These are phyloP conservation scores for Adelognathus sp. DNA, from an alignment of 2,888 invertebrate species.

Conservation along the genomic window DNA sequence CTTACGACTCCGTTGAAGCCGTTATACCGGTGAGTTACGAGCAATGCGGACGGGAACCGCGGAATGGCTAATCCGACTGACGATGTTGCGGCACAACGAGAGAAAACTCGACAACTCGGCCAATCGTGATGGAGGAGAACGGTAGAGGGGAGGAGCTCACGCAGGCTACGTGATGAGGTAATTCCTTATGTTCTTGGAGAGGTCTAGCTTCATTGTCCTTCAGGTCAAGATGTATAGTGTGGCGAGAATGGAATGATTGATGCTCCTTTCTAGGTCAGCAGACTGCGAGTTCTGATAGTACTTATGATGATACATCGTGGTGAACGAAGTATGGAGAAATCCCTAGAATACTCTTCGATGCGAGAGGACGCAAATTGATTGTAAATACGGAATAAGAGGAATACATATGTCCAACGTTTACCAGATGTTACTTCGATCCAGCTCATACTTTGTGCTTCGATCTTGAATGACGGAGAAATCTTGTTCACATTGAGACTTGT, in stretches of 20 bases:
- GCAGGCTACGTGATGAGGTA: background rate
- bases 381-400: no score
- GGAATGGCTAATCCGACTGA: constrained; percentile 53
- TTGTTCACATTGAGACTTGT: background rate
- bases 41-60: constrained; percentile 30
- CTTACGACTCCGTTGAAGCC: constrained; percentile 40
- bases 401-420: no score
- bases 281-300: background rate
- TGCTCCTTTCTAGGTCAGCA: background rate
- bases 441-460: background rate
- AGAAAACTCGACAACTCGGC: background rate
- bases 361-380: no score
- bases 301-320: no score
- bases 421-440: background rate
- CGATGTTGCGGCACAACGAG: constrained; percentile 31
- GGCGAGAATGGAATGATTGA: background rate
- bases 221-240: no score
- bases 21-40: constrained; percentile 52
- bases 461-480: background rate
- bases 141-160: background rate
- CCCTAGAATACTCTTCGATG: no score
- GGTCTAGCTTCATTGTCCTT: background rate
- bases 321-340: no score
- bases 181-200: background rate
- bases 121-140: background rate